Base-by-base conservation (phyloP, 2,888 invertebrate genomes). In the Tricholauxania praeusta region DNA sequence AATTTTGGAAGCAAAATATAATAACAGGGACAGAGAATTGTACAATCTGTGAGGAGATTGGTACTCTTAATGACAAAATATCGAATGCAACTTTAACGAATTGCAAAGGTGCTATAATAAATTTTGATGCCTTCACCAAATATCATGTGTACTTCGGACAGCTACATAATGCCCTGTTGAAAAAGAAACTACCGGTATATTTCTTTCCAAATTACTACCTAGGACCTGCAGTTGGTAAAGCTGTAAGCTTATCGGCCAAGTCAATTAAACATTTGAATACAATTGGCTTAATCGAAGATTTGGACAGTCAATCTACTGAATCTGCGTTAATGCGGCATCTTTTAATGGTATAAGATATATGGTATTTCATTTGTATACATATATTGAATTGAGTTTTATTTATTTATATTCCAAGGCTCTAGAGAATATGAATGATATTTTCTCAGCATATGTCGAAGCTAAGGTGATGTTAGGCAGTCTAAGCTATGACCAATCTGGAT, bases 351-450 rank as follows among this genome's bases (percentile, higher is more conserved):
- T 39, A 10, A 39, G 39, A 39, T 10, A 39, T 10, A 39, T 39
- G 10, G 5, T 39, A 39, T 39, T 39, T 39, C 5, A 8, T 39
- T 39, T 39, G 22, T 22, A 22, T 22, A 22, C 39, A 39, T 39
- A 39, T 10, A 39, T 39, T 39, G 7, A 1, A 39, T 39, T 39
- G 10, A 39, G 10, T 7, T 39, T 39, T 6, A 39, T 39, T 39
- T 39, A 39, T 39, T 39, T 62, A 15, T 66, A 5, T n/a, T 72
- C 65, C 10, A 47, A 89, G 88, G 92, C 91, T 15, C 82, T 93
- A 19, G 89, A 90, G 5, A 92, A 92, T 84, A 90, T 93, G 51
- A 90, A 90, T 0, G 92, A 92, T 82, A 84, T 93, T 1, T 92
- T 92, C 0, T 92, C 90, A 79, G 91, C 17, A 17, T 55, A 55